A percentile compares a stretch with the other conserved stretches of the same genome.
Evolutionary conservation across 2,797 vertebrate genomes (phyloP).

Genomic region (Parambassis ranga): DNA sequence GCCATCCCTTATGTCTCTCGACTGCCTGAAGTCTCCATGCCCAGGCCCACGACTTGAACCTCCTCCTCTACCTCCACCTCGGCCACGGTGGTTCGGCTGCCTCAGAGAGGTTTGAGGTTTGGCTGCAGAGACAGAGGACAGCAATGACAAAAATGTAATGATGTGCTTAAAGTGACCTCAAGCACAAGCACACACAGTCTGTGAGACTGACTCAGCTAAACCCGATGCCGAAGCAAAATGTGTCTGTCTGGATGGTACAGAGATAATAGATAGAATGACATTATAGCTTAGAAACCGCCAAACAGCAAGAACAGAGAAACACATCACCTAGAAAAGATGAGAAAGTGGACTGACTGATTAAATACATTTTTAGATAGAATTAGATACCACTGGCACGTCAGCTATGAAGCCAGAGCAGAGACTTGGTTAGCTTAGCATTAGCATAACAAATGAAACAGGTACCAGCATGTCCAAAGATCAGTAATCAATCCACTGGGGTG

Average conservation of each 20-base stretch:
- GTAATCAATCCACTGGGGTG: background rate
- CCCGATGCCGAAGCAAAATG: conserved; percentile 14
- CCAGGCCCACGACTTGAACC: conserved; percentile 52
- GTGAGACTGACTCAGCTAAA: conserved; percentile 43
- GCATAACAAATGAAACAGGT: background rate
- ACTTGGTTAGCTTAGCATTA: background rate
- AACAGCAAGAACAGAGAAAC: no score
- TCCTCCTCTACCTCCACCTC: conserved; percentile 59
- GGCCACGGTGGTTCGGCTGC: conserved; percentile 67
- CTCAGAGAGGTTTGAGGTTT: conserved; percentile 78
- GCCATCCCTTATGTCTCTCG: conserved; percentile 67
- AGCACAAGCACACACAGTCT: background rate
- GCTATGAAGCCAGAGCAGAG: background rate
- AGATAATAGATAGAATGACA: background rate
- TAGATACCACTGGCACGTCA: background rate
- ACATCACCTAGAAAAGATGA: no score
- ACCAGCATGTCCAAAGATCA: background rate
- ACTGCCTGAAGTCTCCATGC: conserved; percentile 69
- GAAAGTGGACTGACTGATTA: background rate
- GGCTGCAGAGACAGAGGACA: conserved; percentile 45
- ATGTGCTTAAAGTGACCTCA: background rate
- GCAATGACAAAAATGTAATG: conserved; percentile 2
- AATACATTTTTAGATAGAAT: background rate
- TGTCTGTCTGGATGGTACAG: conserved; percentile 15
- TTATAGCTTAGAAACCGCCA: no score